Evolutionary conservation across 1,140 invertebrate genomes (phyloP).

Genomic region (Euura lappo): DNA sequence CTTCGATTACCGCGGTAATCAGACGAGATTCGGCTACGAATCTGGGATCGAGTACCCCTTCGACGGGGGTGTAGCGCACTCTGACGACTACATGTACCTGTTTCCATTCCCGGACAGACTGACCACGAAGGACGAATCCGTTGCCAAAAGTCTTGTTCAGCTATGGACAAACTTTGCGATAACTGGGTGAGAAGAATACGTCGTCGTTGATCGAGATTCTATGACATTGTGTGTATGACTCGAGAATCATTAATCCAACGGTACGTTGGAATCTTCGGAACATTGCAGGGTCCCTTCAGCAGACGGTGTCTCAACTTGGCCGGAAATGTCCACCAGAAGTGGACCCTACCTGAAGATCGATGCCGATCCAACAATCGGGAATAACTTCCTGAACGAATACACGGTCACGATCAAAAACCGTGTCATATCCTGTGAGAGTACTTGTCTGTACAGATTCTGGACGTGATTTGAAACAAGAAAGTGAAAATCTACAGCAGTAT

Average conservation of each 20-base stretch:
- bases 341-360: not conserved
- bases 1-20: not conserved
- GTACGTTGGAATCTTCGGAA: not conserved
- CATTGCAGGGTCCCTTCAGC: not conserved
- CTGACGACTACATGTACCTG: constrained; percentile 3
- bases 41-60: not conserved
- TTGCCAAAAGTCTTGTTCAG: not conserved
- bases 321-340: not conserved
- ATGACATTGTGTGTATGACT: too few species aligned
- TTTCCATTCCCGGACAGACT: not conserved
- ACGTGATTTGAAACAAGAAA: too few species aligned
- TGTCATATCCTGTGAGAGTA: too few species aligned
- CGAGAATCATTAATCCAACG: too few species aligned
- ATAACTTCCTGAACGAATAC: not conserved
- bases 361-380: not conserved
- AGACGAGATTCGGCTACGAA: not conserved
- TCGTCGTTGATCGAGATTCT: too few species aligned
- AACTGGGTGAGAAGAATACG: not conserved
- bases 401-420: not conserved
- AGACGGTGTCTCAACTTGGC: not conserved
- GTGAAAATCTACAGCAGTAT: too few species aligned
- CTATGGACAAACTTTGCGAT: not conserved
- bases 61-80: not conserved
- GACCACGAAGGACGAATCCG: not conserved
- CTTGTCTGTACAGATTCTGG: too few species aligned